Evolutionary conservation across 2,888 invertebrate species (phyloP).

Genomic region (Chrysotoxum bicinctum): DNA sequence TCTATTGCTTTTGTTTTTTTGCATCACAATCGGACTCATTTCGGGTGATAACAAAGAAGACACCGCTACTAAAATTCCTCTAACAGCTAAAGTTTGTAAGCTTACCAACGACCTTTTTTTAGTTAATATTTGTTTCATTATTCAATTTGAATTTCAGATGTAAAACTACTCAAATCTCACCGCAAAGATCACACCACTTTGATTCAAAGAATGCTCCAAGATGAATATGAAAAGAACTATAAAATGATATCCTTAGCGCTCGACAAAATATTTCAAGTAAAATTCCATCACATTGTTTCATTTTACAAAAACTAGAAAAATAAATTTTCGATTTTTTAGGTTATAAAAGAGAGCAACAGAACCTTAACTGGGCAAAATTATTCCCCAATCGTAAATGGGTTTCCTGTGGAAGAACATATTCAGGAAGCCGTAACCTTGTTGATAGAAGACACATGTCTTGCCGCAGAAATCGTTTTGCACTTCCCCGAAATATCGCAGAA

Average conservation of each 20-base stretch:
- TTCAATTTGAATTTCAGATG: slow-evolving; percentile 52
- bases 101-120: neutral
- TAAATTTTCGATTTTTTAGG: slow-evolving; percentile 45
- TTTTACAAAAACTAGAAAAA: neutral
- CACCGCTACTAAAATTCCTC: neutral
- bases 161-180: slow-evolving; percentile 68
- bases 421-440: slow-evolving; percentile 70
- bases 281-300: neutral
- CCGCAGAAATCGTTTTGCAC: slow-evolving; percentile 74
- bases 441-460: slow-evolving; percentile 73
- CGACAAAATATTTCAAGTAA: slow-evolving; percentile 74
- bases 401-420: slow-evolving; percentile 55
- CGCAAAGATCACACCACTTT: slow-evolving; percentile 73
- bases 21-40: neutral
- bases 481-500: slow-evolving; percentile 74
- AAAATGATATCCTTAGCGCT: slow-evolving; percentile 74
- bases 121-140: neutral
- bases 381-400: slow-evolving; percentile 51
- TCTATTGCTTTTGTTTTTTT: neutral
- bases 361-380: slow-evolving; percentile 67
- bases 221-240: slow-evolving; percentile 73
- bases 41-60: neutral
- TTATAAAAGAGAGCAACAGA: slow-evolving; percentile 69
- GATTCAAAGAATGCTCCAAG: slow-evolving; percentile 69
- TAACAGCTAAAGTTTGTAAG: slow-evolving; percentile 48